phyloP scores from a whole-genome alignment of 2,113 vertebrate species.

The Microcebus ravelobensis region DNA sequence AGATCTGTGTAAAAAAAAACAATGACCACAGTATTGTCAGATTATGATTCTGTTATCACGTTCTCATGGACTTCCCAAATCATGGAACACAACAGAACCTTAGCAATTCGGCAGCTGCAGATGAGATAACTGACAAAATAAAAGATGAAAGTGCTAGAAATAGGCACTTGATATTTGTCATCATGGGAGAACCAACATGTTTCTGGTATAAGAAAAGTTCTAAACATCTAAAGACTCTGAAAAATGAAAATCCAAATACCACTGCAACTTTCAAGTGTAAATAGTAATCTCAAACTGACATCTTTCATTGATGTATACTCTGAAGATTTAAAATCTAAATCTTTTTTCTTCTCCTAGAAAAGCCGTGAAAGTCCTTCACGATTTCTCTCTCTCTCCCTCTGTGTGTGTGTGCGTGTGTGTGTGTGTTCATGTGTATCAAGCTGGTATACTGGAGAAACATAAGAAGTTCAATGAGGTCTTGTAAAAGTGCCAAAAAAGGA shows the following conservation, averaged over 20 bases:
- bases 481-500: neutral
- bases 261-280: neutral
- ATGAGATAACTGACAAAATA: neutral
- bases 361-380: neutral
- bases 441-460: neutral
- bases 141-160: neutral
- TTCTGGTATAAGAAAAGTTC: slow-evolving; percentile 16
- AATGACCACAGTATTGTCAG: neutral
- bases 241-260: slow-evolving; percentile 20
- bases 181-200: neutral
- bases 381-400: neutral
- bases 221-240: neutral
- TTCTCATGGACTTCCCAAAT: neutral
- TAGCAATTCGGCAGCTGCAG: neutral
- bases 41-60: neutral
- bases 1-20: neutral
- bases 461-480: slow-evolving; percentile 21
- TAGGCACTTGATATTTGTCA: neutral
- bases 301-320: neutral
- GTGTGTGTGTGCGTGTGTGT: neutral
- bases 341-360: neutral
- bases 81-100: neutral
- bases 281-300: neutral
- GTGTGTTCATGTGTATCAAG: neutral
- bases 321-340: slow-evolving; percentile 16